Conservation (phyloP, 1,140 invertebrate species). For the Carcinoscorpius rotundicauda region DNA sequence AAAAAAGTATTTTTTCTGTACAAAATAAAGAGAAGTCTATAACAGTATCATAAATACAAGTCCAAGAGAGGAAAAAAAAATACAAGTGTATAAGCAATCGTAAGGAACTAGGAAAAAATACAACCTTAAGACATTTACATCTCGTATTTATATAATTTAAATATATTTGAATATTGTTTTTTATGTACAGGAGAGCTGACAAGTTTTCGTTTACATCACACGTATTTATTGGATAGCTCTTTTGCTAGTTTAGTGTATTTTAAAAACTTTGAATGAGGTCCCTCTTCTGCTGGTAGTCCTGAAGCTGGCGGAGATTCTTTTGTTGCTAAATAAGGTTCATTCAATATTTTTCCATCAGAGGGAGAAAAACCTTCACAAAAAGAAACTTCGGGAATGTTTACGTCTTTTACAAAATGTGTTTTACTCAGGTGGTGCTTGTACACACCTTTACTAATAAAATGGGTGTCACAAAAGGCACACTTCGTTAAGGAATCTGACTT, state of each 20-base stretch:
- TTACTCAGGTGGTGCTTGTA: conserved; percentile 92
- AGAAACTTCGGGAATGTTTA: conserved; percentile 52
- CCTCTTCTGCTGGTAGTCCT: conserved; percentile 49
- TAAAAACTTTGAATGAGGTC: conserved; percentile 88
- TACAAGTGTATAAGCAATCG: too few relatives aligned
- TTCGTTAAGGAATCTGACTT: conserved; percentile 68
- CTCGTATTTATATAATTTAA: conserved; percentile 9
- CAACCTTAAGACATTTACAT: too few relatives aligned
- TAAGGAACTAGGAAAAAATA: too few relatives aligned
- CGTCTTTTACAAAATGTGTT: conserved; percentile 93
- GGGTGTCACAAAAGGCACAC: conserved; percentile 91
- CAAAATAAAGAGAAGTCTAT: too few relatives aligned
- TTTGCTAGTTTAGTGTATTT: conserved; percentile 94
- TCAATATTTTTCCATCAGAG: conserved; percentile 26
- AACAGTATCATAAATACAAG: too few relatives aligned
- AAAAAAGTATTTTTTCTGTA: too few relatives aligned
- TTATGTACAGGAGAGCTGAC: neutral
- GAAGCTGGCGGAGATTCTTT: conserved; percentile 9
- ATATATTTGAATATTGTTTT: conserved; percentile 4
- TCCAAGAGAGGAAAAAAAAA: too few relatives aligned
- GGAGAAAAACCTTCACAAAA: too few relatives aligned
- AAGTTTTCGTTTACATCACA: conserved; percentile 15
- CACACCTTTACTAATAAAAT: conserved; percentile 90
- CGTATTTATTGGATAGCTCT: conserved; percentile 86
- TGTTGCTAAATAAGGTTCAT: conserved; percentile 13